Percentiles rank a stretch among this genome's conserved stretches.
These are phyloP conservation scores for Galendromus occidentalis DNA, from an alignment of 1,140 invertebrate species.

Conservation along the genomic window DNA sequence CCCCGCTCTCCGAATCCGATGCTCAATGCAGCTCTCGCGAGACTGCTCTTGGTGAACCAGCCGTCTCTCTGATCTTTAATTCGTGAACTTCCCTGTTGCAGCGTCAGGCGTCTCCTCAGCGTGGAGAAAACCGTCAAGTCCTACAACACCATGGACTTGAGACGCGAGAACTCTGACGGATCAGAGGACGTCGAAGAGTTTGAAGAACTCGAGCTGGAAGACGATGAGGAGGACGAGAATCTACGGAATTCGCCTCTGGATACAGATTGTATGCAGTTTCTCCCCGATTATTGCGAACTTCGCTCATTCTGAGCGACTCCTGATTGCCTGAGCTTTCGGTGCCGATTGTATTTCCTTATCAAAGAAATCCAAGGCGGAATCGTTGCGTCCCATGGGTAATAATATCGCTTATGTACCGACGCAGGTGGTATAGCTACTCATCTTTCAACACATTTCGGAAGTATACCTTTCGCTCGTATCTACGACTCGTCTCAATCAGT, in stretches of 20 bases:
- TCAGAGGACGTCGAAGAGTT: not conserved
- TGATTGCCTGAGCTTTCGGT: not conserved
- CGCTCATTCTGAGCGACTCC: not conserved
- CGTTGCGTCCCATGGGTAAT: not conserved
- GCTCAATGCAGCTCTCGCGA: too few species aligned
- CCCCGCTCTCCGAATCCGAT: too few species aligned
- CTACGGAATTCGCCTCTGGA: not conserved
- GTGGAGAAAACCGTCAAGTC: not conserved
- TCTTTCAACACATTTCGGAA: not conserved
- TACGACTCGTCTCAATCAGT: not conserved
- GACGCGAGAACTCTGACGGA: not conserved
- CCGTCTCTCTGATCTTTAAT: too few species aligned
- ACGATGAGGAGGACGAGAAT: not conserved
- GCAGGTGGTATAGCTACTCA: not conserved
- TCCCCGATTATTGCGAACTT: not conserved
- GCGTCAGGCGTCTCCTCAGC: not conserved
- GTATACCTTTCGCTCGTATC: not conserved
- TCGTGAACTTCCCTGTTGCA: not conserved
- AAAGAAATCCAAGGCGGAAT: not conserved
- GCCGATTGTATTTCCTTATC: not conserved
- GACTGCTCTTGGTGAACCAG: too few species aligned
- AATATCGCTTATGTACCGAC: not conserved
- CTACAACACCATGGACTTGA: not conserved
- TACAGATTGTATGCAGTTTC: not conserved
- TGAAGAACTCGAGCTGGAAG: not conserved